Evolutionary conservation across 2,888 invertebrate genomes (phyloP).

Genomic region (Cyclophora punctaria): DNA sequence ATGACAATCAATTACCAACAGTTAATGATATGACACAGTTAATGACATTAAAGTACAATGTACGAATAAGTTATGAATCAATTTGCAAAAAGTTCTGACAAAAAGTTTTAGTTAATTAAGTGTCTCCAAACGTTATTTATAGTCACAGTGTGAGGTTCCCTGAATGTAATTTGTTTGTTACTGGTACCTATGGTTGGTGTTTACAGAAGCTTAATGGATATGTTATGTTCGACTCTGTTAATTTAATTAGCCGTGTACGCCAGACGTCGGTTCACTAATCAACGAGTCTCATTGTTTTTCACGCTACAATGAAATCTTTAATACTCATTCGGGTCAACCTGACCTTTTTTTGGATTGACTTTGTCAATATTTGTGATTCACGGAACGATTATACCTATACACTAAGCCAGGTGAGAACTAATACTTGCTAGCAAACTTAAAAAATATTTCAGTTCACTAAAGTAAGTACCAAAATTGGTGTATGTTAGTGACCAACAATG

Average conservation of each 20-base stretch:
- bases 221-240: conserved; percentile 60
- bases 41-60: too few relatives aligned
- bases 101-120: too few relatives aligned
- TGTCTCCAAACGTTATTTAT: neutral
- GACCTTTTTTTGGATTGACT: conserved; percentile 1
- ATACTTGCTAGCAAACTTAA: neutral
- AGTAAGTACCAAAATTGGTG: too few relatives aligned
- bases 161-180: conserved; percentile 17
- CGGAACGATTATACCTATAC: neutral
- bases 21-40: too few relatives aligned
- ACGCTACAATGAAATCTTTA: conserved; percentile 42
- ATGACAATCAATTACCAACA: too few relatives aligned
- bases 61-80: too few relatives aligned
- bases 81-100: too few relatives aligned
- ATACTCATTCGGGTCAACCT: conserved; percentile 18
- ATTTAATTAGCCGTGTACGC: conserved; percentile 55
- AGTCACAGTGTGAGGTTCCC: conserved; percentile 6
- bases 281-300: conserved; percentile 54
- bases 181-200: conserved; percentile 27
- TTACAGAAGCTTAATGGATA: conserved; percentile 59
- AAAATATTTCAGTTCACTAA: too few relatives aligned
- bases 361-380: conserved; percentile 8
- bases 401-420: neutral
- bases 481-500: too few relatives aligned
- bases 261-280: conserved; percentile 43